phyloP scores from a whole-genome alignment of 2,888 invertebrate species.

The Xiphydria camelus region DNA sequence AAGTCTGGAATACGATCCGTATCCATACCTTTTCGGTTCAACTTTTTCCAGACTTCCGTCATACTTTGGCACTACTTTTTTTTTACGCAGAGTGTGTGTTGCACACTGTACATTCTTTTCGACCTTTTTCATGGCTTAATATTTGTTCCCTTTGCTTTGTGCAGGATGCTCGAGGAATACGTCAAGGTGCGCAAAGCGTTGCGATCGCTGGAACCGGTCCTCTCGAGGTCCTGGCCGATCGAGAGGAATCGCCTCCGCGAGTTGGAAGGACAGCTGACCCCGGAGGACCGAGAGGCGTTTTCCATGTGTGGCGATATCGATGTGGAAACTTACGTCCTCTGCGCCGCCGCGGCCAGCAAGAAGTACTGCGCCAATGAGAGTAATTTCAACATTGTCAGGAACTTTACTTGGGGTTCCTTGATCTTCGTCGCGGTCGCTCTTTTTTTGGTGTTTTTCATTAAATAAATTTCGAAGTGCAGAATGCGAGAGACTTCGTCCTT shows the following conservation, averaged over 20 bases:
- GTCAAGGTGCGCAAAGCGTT: conserved; percentile 38
- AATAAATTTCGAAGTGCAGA: too few species aligned
- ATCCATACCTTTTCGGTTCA: too few species aligned
- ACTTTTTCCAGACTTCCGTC: too few species aligned
- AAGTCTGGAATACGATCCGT: too few species aligned
- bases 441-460: neutral
- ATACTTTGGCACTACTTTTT: too few species aligned
- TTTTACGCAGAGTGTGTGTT: too few species aligned
- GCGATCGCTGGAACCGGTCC: conserved; percentile 37
- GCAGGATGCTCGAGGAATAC: conserved; percentile 40
- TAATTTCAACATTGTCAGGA: conserved; percentile 30
- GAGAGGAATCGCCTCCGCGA: conserved; percentile 38
- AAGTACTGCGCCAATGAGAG: conserved; percentile 40
- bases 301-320: conserved; percentile 40
- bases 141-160: too few species aligned
- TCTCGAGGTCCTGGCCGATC: conserved; percentile 35
- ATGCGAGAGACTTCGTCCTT: too few species aligned
- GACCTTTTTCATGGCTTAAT: too few species aligned
- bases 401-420: conserved; percentile 25
- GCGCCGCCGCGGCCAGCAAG: conserved; percentile 40
- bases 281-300: conserved; percentile 39
- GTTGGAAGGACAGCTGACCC: conserved; percentile 31
- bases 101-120: too few species aligned
- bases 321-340: conserved; percentile 44
- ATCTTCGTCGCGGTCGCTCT: neutral